Conservation (phyloP, 2,888 invertebrate genomes). For the Thera obeliscata region DNA sequence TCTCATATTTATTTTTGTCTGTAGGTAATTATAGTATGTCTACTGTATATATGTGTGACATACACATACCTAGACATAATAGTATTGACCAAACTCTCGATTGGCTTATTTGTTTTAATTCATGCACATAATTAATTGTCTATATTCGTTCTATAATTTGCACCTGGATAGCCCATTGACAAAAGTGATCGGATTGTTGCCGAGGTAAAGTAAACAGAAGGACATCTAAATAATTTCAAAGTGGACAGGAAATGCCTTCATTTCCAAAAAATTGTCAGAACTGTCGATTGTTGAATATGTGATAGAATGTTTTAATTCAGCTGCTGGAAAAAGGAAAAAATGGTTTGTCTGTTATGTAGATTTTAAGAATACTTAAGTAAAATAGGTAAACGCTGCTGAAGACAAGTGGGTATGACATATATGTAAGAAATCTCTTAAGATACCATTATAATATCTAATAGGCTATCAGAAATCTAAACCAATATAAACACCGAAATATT, state of each 20-base stretch:
- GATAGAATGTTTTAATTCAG: neutral
- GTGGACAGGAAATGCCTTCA: neutral
- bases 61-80: no score
- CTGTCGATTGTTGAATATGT: neutral
- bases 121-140: constrained; percentile 38
- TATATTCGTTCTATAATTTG: constrained; percentile 71
- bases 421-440: neutral
- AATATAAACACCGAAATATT: no score
- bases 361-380: neutral
- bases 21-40: no score
- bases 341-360: constrained; percentile 2
- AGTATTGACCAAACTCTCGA: no score
- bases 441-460: no score
- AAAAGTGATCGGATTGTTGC: constrained; percentile 95
- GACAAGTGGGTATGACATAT: constrained; percentile 19
- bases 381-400: constrained; percentile 21
- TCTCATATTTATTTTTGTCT: no score
- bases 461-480: no score
- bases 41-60: no score
- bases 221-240: constrained; percentile 11
- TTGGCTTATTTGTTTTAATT: neutral
- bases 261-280: neutral
- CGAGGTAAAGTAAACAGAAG: constrained; percentile 90
- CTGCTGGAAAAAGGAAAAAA: constrained; percentile 12
- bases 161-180: constrained; percentile 91